Percentiles rank a stretch among this genome's conserved stretches.
Evolutionary conservation across 2,797 vertebrate species (phyloP).

Genomic region (Alauda arvensis): DNA sequence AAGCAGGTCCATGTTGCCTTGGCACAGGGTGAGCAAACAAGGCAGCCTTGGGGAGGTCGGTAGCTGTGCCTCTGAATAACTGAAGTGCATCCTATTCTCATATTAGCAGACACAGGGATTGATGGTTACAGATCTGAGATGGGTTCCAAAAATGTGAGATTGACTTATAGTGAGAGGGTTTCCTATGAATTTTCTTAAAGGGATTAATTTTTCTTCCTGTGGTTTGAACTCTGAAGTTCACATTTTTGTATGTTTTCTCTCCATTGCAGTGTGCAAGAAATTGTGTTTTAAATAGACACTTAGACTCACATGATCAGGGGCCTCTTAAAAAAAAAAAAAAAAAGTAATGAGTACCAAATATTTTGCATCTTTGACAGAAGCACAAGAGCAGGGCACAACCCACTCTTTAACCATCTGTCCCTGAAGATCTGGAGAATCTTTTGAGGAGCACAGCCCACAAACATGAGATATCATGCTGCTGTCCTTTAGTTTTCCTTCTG

Average conservation of each 20-base stretch:
- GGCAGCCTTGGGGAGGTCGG: background rate
- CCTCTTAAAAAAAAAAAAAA: background rate
- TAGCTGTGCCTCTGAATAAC: background rate
- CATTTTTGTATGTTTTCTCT: slow-evolving; percentile 2
- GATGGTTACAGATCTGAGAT: background rate
- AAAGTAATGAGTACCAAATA: background rate
- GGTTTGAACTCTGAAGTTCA: slow-evolving; percentile 17
- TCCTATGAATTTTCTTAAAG: slow-evolving; percentile 17
- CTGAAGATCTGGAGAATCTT: background rate
- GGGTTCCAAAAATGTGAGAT: background rate
- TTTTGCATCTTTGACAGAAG: background rate
- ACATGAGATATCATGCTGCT: background rate
- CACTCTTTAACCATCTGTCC: slow-evolving; percentile 16
- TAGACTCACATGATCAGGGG: background rate
- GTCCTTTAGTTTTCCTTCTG: background rate
- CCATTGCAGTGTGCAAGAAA: background rate
- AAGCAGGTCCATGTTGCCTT: background rate
- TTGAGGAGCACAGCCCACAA: background rate
- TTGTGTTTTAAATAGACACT: slow-evolving; percentile 12
- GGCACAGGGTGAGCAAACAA: background rate
- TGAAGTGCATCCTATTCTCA: background rate
- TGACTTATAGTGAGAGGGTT: background rate
- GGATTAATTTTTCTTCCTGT: background rate
- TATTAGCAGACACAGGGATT: background rate
- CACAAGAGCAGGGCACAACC: background rate